phyloP scores from a whole-genome alignment of 1,140 invertebrate species.

The Rhopalosiphum maidis region DNA sequence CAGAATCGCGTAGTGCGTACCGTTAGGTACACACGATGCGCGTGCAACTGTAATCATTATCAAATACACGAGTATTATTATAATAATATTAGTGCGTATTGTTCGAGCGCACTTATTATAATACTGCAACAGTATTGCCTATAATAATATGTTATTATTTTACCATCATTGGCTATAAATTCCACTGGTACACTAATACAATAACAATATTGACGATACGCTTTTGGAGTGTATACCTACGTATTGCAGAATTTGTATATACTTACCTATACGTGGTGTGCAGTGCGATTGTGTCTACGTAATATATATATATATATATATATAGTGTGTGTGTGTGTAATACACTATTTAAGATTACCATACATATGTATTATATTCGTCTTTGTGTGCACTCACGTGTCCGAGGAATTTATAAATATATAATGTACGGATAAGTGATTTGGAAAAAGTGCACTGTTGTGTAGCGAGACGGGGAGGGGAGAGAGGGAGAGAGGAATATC shows the following conservation, averaged over 20 bases:
- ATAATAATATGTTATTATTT: too few relatives aligned
- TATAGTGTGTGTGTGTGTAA: too few relatives aligned
- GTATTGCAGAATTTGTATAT: neutral
- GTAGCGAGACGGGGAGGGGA: too few relatives aligned
- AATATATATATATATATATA: neutral
- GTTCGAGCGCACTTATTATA: neutral
- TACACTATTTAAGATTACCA: neutral
- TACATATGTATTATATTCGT: neutral
- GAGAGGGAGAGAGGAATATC: neutral
- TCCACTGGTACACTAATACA: neutral
- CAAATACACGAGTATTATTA: neutral
- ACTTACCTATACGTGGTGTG: neutral
- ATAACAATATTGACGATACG: neutral
- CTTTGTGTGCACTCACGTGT: neutral
- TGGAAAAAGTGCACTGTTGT: neutral
- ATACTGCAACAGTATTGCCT: neutral
- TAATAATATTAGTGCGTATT: neutral
- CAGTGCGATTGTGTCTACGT: neutral
- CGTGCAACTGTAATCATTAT: neutral
- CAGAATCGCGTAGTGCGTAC: too few relatives aligned
- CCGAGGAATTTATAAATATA: neutral
- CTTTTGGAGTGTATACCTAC: neutral
- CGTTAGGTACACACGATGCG: too few relatives aligned
- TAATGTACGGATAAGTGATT: neutral
- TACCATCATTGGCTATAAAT: neutral